These are phyloP conservation scores for Sphenopsis melanotis DNA, from an alignment of 2,797 vertebrate species.

Conservation along the genomic window DNA sequence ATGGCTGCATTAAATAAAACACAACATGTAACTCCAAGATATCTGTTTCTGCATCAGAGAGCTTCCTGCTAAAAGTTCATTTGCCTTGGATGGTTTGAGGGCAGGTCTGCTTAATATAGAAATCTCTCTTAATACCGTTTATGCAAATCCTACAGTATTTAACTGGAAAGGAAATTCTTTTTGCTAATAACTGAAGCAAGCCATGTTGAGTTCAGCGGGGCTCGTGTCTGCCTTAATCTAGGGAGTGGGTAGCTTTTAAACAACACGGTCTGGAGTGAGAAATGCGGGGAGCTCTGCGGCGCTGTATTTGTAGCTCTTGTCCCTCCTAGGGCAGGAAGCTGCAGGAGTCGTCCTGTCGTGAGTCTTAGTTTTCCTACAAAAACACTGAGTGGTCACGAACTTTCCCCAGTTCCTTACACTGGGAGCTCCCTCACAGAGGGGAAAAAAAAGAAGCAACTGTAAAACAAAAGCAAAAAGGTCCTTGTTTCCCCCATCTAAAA, in stretches of 20 bases:
- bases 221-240: slow-evolving; percentile 58
- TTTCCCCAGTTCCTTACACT: slow-evolving; percentile 55
- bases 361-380: slow-evolving; percentile 70
- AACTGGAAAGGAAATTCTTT: slow-evolving; percentile 60
- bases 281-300: slow-evolving; percentile 70
- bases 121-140: slow-evolving; percentile 56
- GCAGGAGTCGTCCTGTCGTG: slow-evolving; percentile 88
- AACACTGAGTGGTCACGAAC: slow-evolving; percentile 70
- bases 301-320: slow-evolving; percentile 79
- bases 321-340: slow-evolving; percentile 87
- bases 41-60: slow-evolving; percentile 13
- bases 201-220: slow-evolving; percentile 39
- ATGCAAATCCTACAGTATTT: slow-evolving; percentile 66
- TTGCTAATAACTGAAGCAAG: slow-evolving; percentile 60
- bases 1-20: background rate
- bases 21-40: background rate
- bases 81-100: slow-evolving; percentile 37
- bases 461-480: background rate
- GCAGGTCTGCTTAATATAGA: slow-evolving; percentile 61
- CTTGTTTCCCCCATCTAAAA: background rate
- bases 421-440: slow-evolving; percentile 4
- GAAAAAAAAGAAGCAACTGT: background rate
- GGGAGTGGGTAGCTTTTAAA: slow-evolving; percentile 64
- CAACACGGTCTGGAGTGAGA: slow-evolving; percentile 56
- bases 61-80: slow-evolving; percentile 44